Conservation (phyloP, 2,797 vertebrate genomes). For the Potorous gilbertii region DNA sequence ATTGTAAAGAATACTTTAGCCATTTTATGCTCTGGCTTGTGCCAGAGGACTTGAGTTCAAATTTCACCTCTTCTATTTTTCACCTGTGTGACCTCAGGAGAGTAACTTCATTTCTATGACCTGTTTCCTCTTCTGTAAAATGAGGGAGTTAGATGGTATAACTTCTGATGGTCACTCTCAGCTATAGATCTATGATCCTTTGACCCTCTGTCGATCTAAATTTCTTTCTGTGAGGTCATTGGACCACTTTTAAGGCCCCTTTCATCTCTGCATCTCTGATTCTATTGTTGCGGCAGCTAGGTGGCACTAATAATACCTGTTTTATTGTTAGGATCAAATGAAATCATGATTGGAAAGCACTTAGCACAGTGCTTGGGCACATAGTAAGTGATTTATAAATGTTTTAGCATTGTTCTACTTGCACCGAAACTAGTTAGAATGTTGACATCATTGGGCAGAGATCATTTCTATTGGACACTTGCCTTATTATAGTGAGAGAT, state of each 20-base stretch:
- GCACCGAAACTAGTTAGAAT: background rate
- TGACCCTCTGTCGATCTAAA: background rate
- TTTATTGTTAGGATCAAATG: background rate
- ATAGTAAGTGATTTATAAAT: background rate
- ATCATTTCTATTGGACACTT: background rate
- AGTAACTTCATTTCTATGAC: background rate
- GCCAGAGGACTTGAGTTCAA: background rate
- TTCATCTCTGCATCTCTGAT: background rate
- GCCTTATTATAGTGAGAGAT: background rate
- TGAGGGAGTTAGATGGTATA: background rate
- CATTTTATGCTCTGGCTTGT: background rate
- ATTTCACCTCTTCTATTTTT: background rate
- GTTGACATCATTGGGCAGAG: background rate
- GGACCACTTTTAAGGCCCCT: background rate
- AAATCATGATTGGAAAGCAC: background rate
- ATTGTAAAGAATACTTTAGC: background rate
- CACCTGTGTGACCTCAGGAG: background rate
- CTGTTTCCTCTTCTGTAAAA: background rate
- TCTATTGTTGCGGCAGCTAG: background rate
- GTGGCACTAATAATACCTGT: background rate
- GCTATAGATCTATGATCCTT: background rate
- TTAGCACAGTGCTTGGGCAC: background rate
- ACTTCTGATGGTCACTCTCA: background rate
- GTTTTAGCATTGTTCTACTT: background rate
- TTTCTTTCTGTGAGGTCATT: background rate